Conservation (phyloP, 2,797 vertebrate genomes). For the Onychomys torridus region DNA sequence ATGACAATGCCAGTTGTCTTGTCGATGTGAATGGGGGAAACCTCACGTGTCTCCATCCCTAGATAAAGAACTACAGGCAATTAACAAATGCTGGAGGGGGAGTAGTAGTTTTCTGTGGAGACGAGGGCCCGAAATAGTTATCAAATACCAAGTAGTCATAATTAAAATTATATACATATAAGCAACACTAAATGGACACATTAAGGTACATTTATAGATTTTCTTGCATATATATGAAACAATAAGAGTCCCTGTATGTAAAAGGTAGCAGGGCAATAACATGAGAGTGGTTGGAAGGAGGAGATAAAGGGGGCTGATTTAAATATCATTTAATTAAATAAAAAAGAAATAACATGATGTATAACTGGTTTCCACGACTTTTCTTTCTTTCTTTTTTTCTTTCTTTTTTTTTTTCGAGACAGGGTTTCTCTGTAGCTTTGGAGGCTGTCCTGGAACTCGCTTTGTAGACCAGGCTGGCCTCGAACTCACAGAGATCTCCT, state of each 20-base stretch:
- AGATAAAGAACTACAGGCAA: background rate
- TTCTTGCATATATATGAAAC: background rate
- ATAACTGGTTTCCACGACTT: background rate
- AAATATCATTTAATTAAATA: background rate
- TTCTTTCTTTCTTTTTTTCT: background rate
- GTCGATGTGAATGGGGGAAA: background rate
- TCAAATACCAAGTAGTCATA: background rate
- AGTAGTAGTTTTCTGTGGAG: background rate
- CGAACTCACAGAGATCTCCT: too few relatives aligned
- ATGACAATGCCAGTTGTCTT: background rate
- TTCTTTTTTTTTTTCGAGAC: background rate
- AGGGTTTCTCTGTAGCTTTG: too few relatives aligned
- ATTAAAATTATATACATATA: background rate
- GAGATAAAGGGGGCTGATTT: background rate
- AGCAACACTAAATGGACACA: background rate
- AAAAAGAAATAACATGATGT: background rate
- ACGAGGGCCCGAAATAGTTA: background rate
- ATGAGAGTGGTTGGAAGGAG: background rate
- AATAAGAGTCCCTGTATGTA: background rate
- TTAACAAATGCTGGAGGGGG: background rate
- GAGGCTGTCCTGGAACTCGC: too few relatives aligned
- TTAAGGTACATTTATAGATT: background rate
- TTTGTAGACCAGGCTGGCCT: too few relatives aligned
- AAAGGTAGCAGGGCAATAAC: background rate
- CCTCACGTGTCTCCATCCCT: too few relatives aligned